Conservation (phyloP, 2,113 vertebrate genomes). For the Triplophysa tibetana region DNA sequence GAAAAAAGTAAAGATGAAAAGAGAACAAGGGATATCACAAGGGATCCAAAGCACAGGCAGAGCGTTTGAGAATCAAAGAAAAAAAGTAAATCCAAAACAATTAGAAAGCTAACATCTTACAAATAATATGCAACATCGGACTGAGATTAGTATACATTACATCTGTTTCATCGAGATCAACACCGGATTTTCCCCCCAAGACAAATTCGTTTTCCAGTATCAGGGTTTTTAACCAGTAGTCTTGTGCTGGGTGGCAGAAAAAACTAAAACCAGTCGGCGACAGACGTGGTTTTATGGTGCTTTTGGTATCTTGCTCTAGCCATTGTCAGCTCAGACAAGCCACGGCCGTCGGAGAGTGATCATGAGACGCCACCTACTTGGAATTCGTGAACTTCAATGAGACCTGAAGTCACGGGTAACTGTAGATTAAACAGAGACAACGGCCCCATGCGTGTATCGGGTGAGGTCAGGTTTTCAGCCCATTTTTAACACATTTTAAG, state of each 20-base stretch:
- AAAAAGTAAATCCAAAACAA: not conserved
- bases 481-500: not conserved
- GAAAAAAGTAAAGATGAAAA: not conserved
- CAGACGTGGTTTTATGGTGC: slow-evolving; percentile 83
- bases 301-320: slow-evolving; percentile 83
- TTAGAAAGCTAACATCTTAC: not conserved
- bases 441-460: slow-evolving; percentile 22
- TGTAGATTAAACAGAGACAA: slow-evolving; percentile 45
- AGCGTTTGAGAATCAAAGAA: not conserved
- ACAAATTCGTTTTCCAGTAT: slow-evolving; percentile 6
- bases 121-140: not conserved
- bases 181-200: not conserved
- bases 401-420: slow-evolving; percentile 59
- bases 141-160: not conserved
- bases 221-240: slow-evolving; percentile 76
- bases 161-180: not conserved
- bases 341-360: slow-evolving; percentile 60
- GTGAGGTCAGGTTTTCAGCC: slow-evolving; percentile 43
- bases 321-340: slow-evolving; percentile 75
- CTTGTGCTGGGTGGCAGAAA: slow-evolving; percentile 79
- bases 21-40: not conserved
- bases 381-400: slow-evolving; percentile 61
- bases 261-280: slow-evolving; percentile 79
- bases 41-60: not conserved
- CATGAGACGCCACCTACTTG: slow-evolving; percentile 73